Evolutionary conservation across 2,113 vertebrate genomes (phyloP).

Genomic region (Gobiocypris rarus): DNA sequence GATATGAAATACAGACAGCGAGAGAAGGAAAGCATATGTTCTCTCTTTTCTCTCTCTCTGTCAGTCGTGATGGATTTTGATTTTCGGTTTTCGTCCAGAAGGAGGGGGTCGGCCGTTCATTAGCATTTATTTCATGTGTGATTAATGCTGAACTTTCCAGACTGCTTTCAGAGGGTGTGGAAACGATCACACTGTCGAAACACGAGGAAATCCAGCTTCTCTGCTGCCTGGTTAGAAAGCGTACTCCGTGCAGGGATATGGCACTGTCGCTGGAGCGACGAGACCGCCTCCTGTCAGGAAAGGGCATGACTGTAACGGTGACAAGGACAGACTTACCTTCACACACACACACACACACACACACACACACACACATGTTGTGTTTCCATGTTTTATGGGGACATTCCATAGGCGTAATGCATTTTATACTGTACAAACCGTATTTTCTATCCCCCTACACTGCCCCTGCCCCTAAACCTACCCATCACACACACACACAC

Average conservation of each 20-base stretch:
- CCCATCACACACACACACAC: no score
- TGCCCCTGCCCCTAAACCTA: no score
- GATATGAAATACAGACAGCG: constrained; percentile 7
- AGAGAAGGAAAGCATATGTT: constrained; percentile 36
- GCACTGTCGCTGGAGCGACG: constrained; percentile 70
- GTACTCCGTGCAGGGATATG: constrained; percentile 74
- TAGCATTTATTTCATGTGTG: constrained; percentile 50
- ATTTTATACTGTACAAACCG: no score
- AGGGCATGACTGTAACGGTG: constrained; percentile 48
- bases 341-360: constrained; percentile 57
- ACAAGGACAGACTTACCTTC: constrained; percentile 78
- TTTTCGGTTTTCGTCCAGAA: constrained; percentile 32
- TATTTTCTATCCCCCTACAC: no score
- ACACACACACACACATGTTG: constrained; percentile 7
- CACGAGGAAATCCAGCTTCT: constrained; percentile 64
- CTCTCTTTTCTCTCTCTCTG: constrained; percentile 23
- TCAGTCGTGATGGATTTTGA: constrained; percentile 37
- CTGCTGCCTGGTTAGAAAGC: constrained; percentile 61
- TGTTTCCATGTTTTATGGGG: no score
- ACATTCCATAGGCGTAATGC: no score
- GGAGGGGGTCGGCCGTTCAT: constrained; percentile 35
- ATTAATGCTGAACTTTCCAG: constrained; percentile 40
- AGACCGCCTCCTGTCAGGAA: constrained; percentile 65
- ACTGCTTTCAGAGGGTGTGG: constrained; percentile 10
- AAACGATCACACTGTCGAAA: constrained; percentile 34